These are phyloP conservation scores for Arothron firmamentum DNA, from an alignment of 2,113 vertebrate species.

Conservation along the genomic window DNA sequence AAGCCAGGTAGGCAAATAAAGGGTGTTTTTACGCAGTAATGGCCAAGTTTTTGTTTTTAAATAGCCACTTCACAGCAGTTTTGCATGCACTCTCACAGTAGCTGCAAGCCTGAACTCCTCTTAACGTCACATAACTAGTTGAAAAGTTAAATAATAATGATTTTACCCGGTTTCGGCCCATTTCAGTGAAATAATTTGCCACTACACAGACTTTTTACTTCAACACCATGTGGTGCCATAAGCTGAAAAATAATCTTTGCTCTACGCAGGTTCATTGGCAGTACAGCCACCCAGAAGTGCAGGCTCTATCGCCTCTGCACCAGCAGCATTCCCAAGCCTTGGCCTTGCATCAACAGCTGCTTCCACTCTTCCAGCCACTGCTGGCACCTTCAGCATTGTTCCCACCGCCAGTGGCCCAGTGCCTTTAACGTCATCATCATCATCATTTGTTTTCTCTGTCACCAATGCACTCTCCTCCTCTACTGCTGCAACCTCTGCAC, in stretches of 20 bases:
- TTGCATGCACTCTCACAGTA: too few relatives aligned
- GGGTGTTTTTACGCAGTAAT: not conserved
- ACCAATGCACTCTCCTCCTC: slow-evolving; percentile 37
- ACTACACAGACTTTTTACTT: too few relatives aligned
- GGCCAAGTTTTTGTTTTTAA: too few relatives aligned
- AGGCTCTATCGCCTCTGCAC: slow-evolving; percentile 33
- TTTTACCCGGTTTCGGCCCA: too few relatives aligned
- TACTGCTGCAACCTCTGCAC: slow-evolving; percentile 32
- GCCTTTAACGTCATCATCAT: slow-evolving; percentile 23
- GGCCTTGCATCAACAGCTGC: slow-evolving; percentile 42
- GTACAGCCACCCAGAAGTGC: slow-evolving; percentile 36
- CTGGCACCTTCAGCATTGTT: slow-evolving; percentile 45
- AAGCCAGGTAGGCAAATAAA: slow-evolving; percentile 70
- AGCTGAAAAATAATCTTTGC: slow-evolving; percentile 14
- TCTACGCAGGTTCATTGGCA: slow-evolving; percentile 41
- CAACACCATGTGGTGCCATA: slow-evolving; percentile 1
- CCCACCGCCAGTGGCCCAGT: slow-evolving; percentile 2
- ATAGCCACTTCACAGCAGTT: too few relatives aligned
- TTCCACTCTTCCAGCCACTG: slow-evolving; percentile 14
- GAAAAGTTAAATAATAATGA: too few relatives aligned
- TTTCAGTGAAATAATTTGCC: too few relatives aligned
- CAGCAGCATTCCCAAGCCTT: slow-evolving; percentile 26
- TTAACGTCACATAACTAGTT: too few relatives aligned
- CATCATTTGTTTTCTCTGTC: slow-evolving; percentile 69
- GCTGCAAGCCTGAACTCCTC: too few relatives aligned